Percentiles rank a stretch among this genome's conserved stretches.
These are phyloP conservation scores for Knipowitschia caucasica DNA, from an alignment of 2,797 vertebrate species.

Conservation along the genomic window DNA sequence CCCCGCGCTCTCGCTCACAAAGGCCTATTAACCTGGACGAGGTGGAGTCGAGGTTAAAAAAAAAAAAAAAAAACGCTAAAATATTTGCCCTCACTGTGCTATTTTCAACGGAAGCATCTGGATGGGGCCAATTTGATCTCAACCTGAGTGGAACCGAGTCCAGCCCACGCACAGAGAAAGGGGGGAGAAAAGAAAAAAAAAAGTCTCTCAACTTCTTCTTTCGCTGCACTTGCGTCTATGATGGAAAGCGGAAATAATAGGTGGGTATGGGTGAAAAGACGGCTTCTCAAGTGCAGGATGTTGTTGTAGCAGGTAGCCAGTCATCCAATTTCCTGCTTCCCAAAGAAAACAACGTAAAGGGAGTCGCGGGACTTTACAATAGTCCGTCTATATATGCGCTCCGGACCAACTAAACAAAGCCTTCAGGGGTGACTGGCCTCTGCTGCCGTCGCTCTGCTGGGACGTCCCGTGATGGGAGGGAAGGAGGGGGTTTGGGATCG, in stretches of 20 bases:
- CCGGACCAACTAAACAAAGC: slow-evolving; percentile 76
- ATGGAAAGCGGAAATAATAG: slow-evolving; percentile 84
- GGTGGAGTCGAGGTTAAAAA: slow-evolving; percentile 49
- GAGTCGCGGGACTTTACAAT: slow-evolving; percentile 75
- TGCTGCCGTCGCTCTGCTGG: slow-evolving; percentile 59
- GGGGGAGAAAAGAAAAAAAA: background rate
- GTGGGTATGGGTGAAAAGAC: slow-evolving; percentile 82
- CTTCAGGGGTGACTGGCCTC: slow-evolving; percentile 78
- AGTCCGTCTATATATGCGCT: slow-evolving; percentile 72
- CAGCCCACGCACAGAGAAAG: slow-evolving; percentile 62
- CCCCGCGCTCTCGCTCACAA: slow-evolving; percentile 44
- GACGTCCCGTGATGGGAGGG: slow-evolving; percentile 46
- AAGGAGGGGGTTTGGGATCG: slow-evolving; percentile 44
- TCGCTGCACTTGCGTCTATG: slow-evolving; percentile 70
- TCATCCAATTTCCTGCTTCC: slow-evolving; percentile 88
- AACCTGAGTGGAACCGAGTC: slow-evolving; percentile 74
- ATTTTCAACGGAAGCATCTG: slow-evolving; percentile 82
- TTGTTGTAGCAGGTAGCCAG: slow-evolving; percentile 87
- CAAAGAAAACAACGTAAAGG: slow-evolving; percentile 81
- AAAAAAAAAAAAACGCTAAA: slow-evolving; percentile 27
- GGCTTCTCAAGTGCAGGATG: slow-evolving; percentile 86
- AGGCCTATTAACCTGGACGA: slow-evolving; percentile 67
- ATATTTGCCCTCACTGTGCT: slow-evolving; percentile 58
- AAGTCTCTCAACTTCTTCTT: slow-evolving; percentile 28
- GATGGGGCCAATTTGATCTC: slow-evolving; percentile 75